Evolutionary conservation across 2,797 vertebrate genomes (phyloP), one percentile per base, ranked within the genome.

Genomic region (Coregonus ussuriensis): DNA sequence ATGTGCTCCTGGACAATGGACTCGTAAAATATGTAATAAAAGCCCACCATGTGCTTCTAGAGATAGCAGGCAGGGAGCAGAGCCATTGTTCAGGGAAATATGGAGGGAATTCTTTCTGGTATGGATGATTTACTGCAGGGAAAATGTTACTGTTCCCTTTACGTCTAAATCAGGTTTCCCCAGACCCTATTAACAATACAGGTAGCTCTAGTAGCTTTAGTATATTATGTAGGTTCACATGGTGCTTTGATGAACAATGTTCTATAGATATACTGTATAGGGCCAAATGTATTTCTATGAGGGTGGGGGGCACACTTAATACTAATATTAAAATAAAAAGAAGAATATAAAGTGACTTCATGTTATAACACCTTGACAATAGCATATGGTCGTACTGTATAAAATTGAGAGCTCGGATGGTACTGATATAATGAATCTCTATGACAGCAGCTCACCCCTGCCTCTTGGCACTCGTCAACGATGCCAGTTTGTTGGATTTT

Each of bases 1-100:
- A 75, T 73, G 62, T 80, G 54, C 47, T 76, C 31, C 4, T 76
- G 79, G 78, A 88, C 85, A 89, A 89, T 85, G 35, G 77, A 78
- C 78, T 80, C 81, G 74, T 85, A 82, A 86, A 87, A 86, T 71
- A 83, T 80, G 72, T 87, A 78, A 78, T 75, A 79, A 69, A 79
- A 71, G 35, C 74, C 80, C 69, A 71, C 54, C 71, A 35, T 75
- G 69, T 86, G 73, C 82, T 74, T 77, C 75, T 80, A 72, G 53
- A 81, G 82, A 86, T 80, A 83, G 72, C 63, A 76, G 33, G 31
- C 79, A 72, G 16, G 59, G n/a, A 29, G 71, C 66, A 77, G 59
- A 81, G 9, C 31, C 77, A 82, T 18, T 73, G 29, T 16, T 54
- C 54, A 0, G n/a, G 65, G 76, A 83, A 59, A 83, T 81, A 74